A percentile compares a stretch with the other conserved stretches of the same genome.
Conservation (phyloP, 1,140 invertebrate genomes). For the Brachionus sp. region DNA sequence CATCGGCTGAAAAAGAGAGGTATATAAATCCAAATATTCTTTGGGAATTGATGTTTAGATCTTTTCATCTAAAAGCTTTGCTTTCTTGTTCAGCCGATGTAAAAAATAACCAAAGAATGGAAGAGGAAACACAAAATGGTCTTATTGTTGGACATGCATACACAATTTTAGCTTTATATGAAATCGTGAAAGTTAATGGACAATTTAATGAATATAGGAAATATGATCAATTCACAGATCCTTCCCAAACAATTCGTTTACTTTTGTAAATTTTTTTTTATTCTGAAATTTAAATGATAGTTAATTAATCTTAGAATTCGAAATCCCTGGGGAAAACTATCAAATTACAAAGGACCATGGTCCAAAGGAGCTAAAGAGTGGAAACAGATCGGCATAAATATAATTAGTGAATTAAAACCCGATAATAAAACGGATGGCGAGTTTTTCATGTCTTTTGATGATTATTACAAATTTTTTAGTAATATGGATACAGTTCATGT, state of each 20-base stretch:
- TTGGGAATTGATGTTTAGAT: conserved; percentile 35
- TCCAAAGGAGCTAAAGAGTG: conserved; percentile 64
- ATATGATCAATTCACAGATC: neutral
- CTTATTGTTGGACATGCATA: conserved; percentile 63
- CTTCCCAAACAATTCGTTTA: neutral
- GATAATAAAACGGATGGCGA: conserved; percentile 56
- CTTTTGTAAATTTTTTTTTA: conserved; percentile 49
- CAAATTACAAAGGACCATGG: conserved; percentile 65
- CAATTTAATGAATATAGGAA: neutral
- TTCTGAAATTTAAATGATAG: neutral
- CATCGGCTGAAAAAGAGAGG: neutral
- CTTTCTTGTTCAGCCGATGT: conserved; percentile 9
- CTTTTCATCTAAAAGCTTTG: conserved; percentile 13
- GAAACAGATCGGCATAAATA: conserved; percentile 62
- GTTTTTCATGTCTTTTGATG: conserved; percentile 62
- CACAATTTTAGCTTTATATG: conserved; percentile 62
- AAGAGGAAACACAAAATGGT: conserved; percentile 55
- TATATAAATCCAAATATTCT: conserved; percentile 22
- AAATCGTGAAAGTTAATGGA: conserved; percentile 67
- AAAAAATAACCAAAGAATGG: conserved; percentile 16
- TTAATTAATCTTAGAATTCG: conserved; percentile 56
- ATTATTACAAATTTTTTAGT: conserved; percentile 49
- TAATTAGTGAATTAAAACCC: conserved; percentile 47
- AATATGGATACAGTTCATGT: conserved; percentile 35
- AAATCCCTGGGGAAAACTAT: conserved; percentile 64